A percentile compares a stretch with the other conserved stretches of the same genome.
These are phyloP conservation scores for Pteromalus puparum DNA, from an alignment of 1,140 invertebrate genomes.

Conservation along the genomic window DNA sequence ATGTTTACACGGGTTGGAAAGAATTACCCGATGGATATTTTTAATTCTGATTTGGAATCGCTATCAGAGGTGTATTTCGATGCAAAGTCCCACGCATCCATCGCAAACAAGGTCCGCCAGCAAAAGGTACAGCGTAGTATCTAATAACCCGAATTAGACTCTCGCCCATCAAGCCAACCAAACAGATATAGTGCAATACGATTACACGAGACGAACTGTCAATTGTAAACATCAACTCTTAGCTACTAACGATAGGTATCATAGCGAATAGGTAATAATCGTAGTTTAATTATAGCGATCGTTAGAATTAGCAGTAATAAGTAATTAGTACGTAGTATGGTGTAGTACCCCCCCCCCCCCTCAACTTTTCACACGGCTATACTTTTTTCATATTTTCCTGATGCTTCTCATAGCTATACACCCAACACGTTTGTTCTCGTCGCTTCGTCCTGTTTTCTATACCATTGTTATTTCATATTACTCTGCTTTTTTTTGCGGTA, in stretches of 20 bases:
- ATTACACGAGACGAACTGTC: conserved; percentile 74
- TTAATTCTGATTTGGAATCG: neutral
- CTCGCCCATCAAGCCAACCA: conserved; percentile 76
- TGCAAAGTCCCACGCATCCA: neutral
- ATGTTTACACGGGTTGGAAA: too few species aligned
- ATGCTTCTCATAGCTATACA: neutral
- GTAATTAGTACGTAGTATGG: conserved; percentile 44
- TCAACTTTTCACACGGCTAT: neutral
- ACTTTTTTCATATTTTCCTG: neutral
- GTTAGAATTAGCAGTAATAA: conserved; percentile 53
- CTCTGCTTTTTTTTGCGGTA: neutral
- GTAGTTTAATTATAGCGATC: conserved; percentile 58
- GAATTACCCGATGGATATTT: too few species aligned
- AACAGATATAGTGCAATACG: conserved; percentile 75
- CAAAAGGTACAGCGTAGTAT: conserved; percentile 77
- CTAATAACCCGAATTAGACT: conserved; percentile 77
- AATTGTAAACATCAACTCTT: conserved; percentile 74
- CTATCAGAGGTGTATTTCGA: neutral
- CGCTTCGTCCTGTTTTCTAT: neutral
- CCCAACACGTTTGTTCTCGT: neutral
- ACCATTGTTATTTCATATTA: neutral
- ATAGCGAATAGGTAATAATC: conserved; percentile 60
- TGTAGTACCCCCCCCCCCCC: conserved; percentile 4
- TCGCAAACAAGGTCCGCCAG: conserved; percentile 62
- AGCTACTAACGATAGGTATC: conserved; percentile 72